These are phyloP conservation scores for Palythoa caribaeorum DNA, from an alignment of 92 coral and sea anemone species.

Conservation along the genomic window DNA sequence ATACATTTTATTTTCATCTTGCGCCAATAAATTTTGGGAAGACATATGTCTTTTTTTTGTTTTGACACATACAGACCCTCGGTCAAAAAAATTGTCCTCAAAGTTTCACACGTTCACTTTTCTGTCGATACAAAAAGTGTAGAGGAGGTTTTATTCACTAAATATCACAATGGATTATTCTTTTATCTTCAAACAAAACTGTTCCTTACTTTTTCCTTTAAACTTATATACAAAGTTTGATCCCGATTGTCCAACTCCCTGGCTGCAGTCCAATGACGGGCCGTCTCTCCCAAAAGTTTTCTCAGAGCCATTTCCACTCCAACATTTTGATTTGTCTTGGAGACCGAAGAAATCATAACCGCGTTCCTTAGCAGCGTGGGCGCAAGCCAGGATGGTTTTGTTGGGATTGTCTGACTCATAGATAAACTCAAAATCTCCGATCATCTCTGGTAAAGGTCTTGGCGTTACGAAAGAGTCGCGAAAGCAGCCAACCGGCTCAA, in stretches of 20 bases:
- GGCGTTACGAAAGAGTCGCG: slow-evolving; percentile 54
- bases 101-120: too few species aligned
- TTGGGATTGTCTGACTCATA: slow-evolving; percentile 70
- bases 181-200: not conserved
- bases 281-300: slow-evolving; percentile 42
- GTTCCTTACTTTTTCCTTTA: slow-evolving; percentile 13
- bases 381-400: slow-evolving; percentile 65
- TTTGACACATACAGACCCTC: too few species aligned
- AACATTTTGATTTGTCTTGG: slow-evolving; percentile 16
- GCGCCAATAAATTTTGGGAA: too few species aligned
- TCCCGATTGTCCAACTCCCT: slow-evolving; percentile 38
- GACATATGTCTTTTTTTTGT: too few species aligned
- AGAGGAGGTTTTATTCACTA: too few species aligned
- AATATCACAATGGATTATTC: not conserved
- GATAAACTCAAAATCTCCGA: slow-evolving; percentile 57
- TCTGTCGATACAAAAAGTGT: too few species aligned
- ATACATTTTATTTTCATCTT: too few species aligned
- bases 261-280: slow-evolving; percentile 37
- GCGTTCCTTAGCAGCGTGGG: slow-evolving; percentile 67
- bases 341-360: slow-evolving; percentile 27
- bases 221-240: slow-evolving; percentile 46
- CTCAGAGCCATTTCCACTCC: slow-evolving; percentile 38
- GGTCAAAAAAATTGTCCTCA: too few species aligned
- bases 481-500: slow-evolving; percentile 77
- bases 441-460: slow-evolving; percentile 71